Evolutionary conservation across 2,797 vertebrate species (phyloP), one percentile per base, ranked within the genome.

Genomic region (Austrolebias charrua): DNA sequence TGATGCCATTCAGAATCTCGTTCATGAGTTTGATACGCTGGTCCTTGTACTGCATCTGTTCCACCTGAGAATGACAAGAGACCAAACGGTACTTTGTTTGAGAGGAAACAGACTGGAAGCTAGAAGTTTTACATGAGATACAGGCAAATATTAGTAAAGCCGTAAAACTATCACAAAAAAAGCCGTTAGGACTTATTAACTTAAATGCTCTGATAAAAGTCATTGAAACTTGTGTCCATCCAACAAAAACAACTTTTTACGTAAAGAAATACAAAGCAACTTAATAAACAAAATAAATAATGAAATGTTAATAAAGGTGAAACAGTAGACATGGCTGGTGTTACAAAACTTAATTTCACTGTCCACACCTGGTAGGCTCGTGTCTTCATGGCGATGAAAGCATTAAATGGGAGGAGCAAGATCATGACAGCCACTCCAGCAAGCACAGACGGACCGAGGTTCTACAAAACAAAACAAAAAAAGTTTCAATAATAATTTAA

Each of bases 351-450:
- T 24, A 24, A 3, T 24, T 46, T 52, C 40, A 24, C 1, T 0
- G 2, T 19, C 51, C 20, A 0, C 80, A 99, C 97, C 94, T 99
- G 96, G 70, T 93, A 95, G 0, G 92, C 74, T 60, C 94, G 92
- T 29, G 94, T 97, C 90, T 96, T 99, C 85, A 96, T 89, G 46
- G 96, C 96, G 31, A 98, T 95, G 42, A 92, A 91, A 6, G 94
- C 93, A 16, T 98, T 98, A 9, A 98, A 81, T 0, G 97, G 97
- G 68, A 99, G 98, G 54, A 98, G 89, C 76, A 99, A 92, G 75
- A 99, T 66, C 94, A 99, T 95, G 68, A 99, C 90, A 0, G 95
- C 95, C 6, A 99, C 92, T n/a, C 98, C 98, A 15, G 97, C 96
- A 73, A 99, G 84, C 16, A 96, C 89, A 1, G 97, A 95, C 0